phyloP scores from a whole-genome alignment of 2,797 vertebrate genomes.

The Tenualosa thibaudeaui region DNA sequence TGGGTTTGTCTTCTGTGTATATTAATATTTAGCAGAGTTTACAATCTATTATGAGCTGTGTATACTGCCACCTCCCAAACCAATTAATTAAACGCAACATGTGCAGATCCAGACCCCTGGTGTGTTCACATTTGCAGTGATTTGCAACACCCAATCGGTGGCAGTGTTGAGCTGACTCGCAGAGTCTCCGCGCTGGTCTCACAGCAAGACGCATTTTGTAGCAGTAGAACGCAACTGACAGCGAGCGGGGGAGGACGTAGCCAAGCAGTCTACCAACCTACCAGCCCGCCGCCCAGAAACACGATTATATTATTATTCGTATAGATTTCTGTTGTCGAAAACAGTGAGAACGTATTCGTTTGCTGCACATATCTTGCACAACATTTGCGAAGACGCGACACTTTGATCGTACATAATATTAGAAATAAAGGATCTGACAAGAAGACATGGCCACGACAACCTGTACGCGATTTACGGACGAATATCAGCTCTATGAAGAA shows the following conservation, averaged over 20 bases:
- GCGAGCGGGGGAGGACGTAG: slow-evolving; percentile 36
- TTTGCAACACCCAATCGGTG: slow-evolving; percentile 47
- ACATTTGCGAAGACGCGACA: slow-evolving; percentile 1
- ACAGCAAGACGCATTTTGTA: slow-evolving; percentile 31
- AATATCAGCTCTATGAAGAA: slow-evolving; percentile 98
- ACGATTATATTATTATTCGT: slow-evolving; percentile 32
- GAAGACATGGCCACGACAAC: slow-evolving; percentile 91
- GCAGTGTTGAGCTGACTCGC: slow-evolving; percentile 41
- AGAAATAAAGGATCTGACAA: slow-evolving; percentile 36
- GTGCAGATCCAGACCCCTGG: slow-evolving; percentile 31
- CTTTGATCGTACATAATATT: neutral
- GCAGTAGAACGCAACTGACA: slow-evolving; percentile 27
- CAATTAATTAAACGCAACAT: too few relatives aligned
- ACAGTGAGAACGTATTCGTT: slow-evolving; percentile 30
- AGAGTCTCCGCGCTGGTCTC: slow-evolving; percentile 15
- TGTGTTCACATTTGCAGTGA: slow-evolving; percentile 68
- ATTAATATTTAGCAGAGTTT: too few relatives aligned
- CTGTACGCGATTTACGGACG: slow-evolving; percentile 97
- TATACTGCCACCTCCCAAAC: too few relatives aligned
- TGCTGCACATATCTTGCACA: slow-evolving; percentile 27
- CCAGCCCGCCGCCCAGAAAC: slow-evolving; percentile 31
- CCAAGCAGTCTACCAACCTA: slow-evolving; percentile 38
- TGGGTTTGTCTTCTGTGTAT: too few relatives aligned
- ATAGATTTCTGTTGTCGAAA: slow-evolving; percentile 26
- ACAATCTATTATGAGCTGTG: too few relatives aligned